A percentile compares a stretch with the other conserved stretches of the same genome.
Conservation (phyloP, 1,140 invertebrate genomes). For the Leptestheria dahalacensis region DNA sequence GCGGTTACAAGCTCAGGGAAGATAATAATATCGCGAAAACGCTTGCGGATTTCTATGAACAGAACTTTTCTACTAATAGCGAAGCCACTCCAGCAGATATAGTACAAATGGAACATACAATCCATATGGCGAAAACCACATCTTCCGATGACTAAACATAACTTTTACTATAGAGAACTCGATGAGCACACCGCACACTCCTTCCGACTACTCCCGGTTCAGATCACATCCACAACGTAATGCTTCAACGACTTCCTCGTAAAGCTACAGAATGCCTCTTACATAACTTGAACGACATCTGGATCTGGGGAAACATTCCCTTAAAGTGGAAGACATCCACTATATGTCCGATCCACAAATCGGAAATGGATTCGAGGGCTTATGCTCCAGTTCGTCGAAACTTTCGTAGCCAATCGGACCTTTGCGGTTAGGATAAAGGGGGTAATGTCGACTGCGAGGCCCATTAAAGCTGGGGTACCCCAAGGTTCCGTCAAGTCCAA, state of each 20-base stretch:
- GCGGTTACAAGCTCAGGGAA: not conserved
- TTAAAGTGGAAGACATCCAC: conserved; percentile 13
- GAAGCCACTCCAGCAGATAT: not conserved
- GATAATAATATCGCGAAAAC: not conserved
- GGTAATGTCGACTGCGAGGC: not conserved
- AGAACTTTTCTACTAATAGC: not conserved
- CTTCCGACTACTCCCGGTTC: not conserved
- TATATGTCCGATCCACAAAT: conserved; percentile 16
- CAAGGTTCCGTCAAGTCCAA: conserved; percentile 12
- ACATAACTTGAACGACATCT: not conserved
- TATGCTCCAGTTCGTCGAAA: not conserved
- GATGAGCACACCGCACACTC: not conserved
- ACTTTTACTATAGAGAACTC: not conserved
- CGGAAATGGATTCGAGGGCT: conserved; percentile 13
- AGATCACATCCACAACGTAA: not conserved
- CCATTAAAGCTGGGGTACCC: not conserved
- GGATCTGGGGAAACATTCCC: not conserved
- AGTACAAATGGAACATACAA: not conserved
- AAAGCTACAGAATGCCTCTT: not conserved
- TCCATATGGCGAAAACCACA: not conserved
- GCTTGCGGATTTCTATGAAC: not conserved
- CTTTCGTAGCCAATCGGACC: not conserved
- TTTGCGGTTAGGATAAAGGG: not conserved
- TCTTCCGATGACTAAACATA: not conserved
- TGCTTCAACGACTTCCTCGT: not conserved